phyloP scores from a whole-genome alignment of 2,797 vertebrate species.

The Anguilla obscura region DNA sequence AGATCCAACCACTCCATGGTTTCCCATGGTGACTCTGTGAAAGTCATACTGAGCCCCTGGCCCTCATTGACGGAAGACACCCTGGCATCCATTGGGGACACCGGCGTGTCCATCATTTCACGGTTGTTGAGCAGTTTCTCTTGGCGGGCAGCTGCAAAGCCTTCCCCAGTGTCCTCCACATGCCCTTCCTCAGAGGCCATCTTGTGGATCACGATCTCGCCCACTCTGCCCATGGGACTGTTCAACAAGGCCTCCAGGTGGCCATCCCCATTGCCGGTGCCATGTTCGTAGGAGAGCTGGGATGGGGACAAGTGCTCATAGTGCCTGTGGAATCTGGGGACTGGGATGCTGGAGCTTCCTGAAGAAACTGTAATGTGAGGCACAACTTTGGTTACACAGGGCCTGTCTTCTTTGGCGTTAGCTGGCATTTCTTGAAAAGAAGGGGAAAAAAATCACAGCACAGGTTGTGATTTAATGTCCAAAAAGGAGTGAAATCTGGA shows the following conservation, averaged over 20 bases:
- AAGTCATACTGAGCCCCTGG: constrained; percentile 82
- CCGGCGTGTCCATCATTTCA: constrained; percentile 85
- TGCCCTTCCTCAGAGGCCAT: constrained; percentile 76
- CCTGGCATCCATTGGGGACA: constrained; percentile 83
- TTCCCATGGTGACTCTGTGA: constrained; percentile 94
- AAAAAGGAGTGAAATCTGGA: constrained; percentile 37
- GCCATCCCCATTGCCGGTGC: constrained; percentile 69
- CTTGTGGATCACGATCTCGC: constrained; percentile 80
- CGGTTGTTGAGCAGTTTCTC: constrained; percentile 83
- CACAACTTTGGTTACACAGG: constrained; percentile 88
- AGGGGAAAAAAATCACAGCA: constrained; percentile 64
- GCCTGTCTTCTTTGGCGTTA: constrained; percentile 88
- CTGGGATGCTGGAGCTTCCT: constrained; percentile 69
- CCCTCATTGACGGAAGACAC: constrained; percentile 74
- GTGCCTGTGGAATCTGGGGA: constrained; percentile 76
- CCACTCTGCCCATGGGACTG: constrained; percentile 75
- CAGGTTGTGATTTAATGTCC: constrained; percentile 51
- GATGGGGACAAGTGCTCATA: constrained; percentile 77
- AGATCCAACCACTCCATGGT: constrained; percentile 98
- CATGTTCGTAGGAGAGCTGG: constrained; percentile 80
- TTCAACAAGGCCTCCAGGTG: constrained; percentile 87
- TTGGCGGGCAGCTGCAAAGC: constrained; percentile 73
- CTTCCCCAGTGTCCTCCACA: constrained; percentile 78
- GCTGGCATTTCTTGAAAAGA: constrained; percentile 92
- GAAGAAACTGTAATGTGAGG: constrained; percentile 86